phyloP scores from a whole-genome alignment of 2,888 invertebrate species.

The Drosophila mercatorum region DNA sequence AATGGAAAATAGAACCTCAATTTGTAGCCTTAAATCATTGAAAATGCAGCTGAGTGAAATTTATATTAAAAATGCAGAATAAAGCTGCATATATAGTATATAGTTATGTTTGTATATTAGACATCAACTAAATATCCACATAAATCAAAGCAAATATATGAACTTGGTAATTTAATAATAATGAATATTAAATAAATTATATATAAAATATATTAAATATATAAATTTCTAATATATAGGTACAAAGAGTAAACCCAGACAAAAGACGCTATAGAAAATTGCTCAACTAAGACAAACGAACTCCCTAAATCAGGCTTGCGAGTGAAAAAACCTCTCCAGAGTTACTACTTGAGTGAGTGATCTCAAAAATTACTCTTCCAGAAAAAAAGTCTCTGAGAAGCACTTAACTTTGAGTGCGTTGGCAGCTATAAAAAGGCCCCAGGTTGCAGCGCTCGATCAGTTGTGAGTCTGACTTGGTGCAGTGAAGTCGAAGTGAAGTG shows the following conservation, averaged over 20 bases:
- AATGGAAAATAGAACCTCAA: neutral
- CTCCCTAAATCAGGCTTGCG: neutral
- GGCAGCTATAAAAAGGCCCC: neutral
- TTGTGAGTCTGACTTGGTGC: neutral
- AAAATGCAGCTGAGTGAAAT: neutral
- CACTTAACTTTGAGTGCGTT: neutral
- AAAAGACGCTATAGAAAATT: neutral
- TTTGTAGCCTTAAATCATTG: neutral
- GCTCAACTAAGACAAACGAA: neutral
- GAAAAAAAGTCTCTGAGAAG: neutral
- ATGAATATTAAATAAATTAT: too few relatives aligned
- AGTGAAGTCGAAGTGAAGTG: constrained; percentile 1
- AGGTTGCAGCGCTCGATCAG: neutral
- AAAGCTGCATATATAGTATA: neutral
- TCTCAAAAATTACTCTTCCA: neutral
- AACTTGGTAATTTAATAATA: too few relatives aligned
- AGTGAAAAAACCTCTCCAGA: neutral
- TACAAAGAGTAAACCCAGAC: too few relatives aligned
- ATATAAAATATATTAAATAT: too few relatives aligned
- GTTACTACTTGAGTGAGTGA: neutral
- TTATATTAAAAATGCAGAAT: neutral
- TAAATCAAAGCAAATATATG: too few relatives aligned
- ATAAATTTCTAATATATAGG: too few relatives aligned
- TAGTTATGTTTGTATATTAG: neutral
- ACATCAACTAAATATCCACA: too few relatives aligned